These are phyloP conservation scores for Crocidura indochinensis DNA, from an alignment of 2,797 vertebrate species.

Conservation along the genomic window DNA sequence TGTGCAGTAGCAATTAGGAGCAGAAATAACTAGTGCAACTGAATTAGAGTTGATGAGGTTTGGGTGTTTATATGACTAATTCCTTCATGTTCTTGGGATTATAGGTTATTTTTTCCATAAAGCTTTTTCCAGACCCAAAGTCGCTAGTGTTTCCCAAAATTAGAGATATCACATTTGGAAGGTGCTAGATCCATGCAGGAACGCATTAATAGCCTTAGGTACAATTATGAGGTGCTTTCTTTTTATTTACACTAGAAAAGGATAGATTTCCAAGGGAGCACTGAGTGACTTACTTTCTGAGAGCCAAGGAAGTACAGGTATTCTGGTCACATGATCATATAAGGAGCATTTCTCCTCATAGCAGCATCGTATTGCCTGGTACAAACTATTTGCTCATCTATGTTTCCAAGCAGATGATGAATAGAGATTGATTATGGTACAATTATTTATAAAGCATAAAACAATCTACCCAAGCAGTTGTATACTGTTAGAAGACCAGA, in stretches of 20 bases:
- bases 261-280: too few species aligned
- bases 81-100: constrained; percentile 61
- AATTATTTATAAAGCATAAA: constrained; percentile 39
- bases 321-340: too few species aligned
- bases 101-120: constrained; percentile 61
- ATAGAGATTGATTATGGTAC: background rate
- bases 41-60: constrained; percentile 85
- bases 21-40: constrained; percentile 83
- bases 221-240: too few species aligned
- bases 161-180: background rate
- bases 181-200: too few species aligned
- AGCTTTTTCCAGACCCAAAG: constrained; percentile 49
- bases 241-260: too few species aligned
- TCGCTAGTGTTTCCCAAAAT: background rate
- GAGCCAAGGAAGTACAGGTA: too few species aligned
- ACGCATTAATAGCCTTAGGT: too few species aligned
- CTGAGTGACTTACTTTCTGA: too few species aligned
- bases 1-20: constrained; percentile 84
- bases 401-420: background rate
- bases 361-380: background rate
- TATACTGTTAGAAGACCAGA: constrained; percentile 3
- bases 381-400: constrained; percentile 10
- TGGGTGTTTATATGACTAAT: constrained; percentile 78
- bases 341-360: too few species aligned
- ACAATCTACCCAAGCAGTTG: background rate